Base-by-base conservation (phyloP, 2,113 vertebrate species). In the Dasyurus viverrinus region DNA sequence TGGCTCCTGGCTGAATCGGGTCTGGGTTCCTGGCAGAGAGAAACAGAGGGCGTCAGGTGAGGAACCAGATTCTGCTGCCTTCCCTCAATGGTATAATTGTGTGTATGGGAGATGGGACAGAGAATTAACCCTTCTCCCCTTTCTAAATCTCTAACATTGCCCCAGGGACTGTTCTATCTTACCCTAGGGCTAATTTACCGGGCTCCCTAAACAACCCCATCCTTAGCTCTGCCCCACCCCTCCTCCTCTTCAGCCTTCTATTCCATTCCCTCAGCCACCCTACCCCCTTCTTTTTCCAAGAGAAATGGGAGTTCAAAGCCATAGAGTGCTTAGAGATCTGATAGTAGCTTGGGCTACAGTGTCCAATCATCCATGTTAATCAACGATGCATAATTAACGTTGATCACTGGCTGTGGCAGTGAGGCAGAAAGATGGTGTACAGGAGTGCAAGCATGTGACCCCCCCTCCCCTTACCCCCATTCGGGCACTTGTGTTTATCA, bases 1-100 rank as follows among this genome's bases (percentile, higher is more conserved):
- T 0, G 99, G 99, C 98, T 99, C 99, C 98, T 99, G 99, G 89
- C 99, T 99, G 98, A 99, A 99, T 46, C 99, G 99, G 0, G 99
- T 98, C 96, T 99, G 98, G 36, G 98, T 97, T 95, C 95, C 99
- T 97, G 97, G 95, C 24, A 97, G 93, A 89, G 92, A 54, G 93
- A 54, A 68, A 92, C 93, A 97, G 90, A 36, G 2, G 2, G 95
- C 94, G 60, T 22, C 0, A 9, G 57, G 50, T 92, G 57, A 93
- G 48, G 26, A 76, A 4, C 42, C 36, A 46, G 53, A 46, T 3
- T 54, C n/a, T 14, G 22, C 12, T 14, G 4, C n/a, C 19, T 42
- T 84, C 68, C n/a, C n/a, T 84, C 14, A 30, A 12, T 48, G 26
- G 25, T 90, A 47, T 48, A 25, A 30, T 30, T 27, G 47, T 47